Percentiles rank a stretch among this genome's conserved stretches.
Evolutionary conservation across 2,797 vertebrate species (phyloP).

Genomic region (Synanceia verrucosa): DNA sequence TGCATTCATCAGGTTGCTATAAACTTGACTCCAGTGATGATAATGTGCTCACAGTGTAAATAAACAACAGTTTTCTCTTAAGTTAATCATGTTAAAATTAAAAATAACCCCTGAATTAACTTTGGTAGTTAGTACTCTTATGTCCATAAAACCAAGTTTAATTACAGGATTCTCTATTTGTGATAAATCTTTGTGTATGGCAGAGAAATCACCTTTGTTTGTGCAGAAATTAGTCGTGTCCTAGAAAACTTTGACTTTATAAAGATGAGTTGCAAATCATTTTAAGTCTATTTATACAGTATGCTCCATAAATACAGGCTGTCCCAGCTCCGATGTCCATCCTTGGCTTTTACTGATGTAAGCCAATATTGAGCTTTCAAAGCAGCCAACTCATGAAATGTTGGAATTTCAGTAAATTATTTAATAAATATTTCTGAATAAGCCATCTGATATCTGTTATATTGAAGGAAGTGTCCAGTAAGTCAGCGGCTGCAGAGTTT

Average conservation of each 20-base stretch:
- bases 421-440: slow-evolving; percentile 1
- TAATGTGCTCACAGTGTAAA: no score
- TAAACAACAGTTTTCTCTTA: no score
- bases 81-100: neutral
- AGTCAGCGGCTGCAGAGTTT: no score
- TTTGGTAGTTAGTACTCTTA: neutral
- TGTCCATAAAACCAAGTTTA: neutral
- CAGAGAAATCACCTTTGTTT: neutral
- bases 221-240: neutral
- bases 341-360: neutral
- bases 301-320: neutral
- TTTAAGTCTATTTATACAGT: neutral
- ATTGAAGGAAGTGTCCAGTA: no score
- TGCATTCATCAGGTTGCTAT: no score
- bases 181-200: neutral
- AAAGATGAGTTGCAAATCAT: neutral
- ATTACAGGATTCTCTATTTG: neutral
- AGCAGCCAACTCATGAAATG: neutral
- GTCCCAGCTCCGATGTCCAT: neutral
- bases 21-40: no score
- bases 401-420: neutral
- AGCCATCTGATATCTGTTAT: no score
- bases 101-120: neutral
- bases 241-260: neutral
- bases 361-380: neutral